phyloP scores from a whole-genome alignment of 1,140 invertebrate genomes.

The Drosophila azteca region DNA sequence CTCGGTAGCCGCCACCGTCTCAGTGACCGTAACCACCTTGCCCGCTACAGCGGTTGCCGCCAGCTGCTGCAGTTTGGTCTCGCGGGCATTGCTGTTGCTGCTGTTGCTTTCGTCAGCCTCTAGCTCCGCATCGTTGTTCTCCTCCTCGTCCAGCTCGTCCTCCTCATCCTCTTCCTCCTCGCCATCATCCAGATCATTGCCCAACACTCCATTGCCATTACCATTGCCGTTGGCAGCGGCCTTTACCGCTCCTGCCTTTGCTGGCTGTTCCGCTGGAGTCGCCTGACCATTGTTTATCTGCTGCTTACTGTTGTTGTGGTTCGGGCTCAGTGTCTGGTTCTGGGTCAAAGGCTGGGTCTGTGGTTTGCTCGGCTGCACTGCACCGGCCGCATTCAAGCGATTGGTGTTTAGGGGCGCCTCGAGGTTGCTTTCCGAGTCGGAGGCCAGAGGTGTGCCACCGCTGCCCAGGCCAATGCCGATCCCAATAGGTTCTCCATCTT shows the following conservation, averaged over 20 bases:
- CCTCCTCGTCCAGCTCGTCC: constrained; percentile 60
- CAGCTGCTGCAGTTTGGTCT: constrained; percentile 61
- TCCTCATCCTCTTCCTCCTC: constrained; percentile 63
- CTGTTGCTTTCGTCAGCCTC: constrained; percentile 75
- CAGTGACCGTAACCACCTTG: constrained; percentile 24
- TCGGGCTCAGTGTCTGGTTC: constrained; percentile 38
- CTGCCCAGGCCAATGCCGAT: constrained; percentile 20
- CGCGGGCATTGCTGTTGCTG: constrained; percentile 60
- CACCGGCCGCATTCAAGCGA: constrained; percentile 31
- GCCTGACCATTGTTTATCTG: constrained; percentile 60
- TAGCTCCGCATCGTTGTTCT: constrained; percentile 60
- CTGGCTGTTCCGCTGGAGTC: constrained; percentile 8
- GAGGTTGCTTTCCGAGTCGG: constrained; percentile 85
- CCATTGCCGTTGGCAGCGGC: constrained; percentile 60
- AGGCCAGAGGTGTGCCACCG: constrained; percentile 62
- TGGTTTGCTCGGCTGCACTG: constrained; percentile 24
- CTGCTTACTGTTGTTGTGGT: constrained; percentile 59
- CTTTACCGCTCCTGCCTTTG: constrained; percentile 22
- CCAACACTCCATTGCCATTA: constrained; percentile 55
- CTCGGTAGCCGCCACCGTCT: constrained; percentile 15
- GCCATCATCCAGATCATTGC: constrained; percentile 51
- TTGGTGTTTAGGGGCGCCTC: constrained; percentile 85
- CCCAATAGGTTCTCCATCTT: constrained; percentile 64
- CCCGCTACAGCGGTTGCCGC: constrained; percentile 14
- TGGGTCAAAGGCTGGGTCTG: constrained; percentile 28